These are phyloP conservation scores for Promerops cafer DNA, from an alignment of 2,113 vertebrate species.

Conservation along the genomic window DNA sequence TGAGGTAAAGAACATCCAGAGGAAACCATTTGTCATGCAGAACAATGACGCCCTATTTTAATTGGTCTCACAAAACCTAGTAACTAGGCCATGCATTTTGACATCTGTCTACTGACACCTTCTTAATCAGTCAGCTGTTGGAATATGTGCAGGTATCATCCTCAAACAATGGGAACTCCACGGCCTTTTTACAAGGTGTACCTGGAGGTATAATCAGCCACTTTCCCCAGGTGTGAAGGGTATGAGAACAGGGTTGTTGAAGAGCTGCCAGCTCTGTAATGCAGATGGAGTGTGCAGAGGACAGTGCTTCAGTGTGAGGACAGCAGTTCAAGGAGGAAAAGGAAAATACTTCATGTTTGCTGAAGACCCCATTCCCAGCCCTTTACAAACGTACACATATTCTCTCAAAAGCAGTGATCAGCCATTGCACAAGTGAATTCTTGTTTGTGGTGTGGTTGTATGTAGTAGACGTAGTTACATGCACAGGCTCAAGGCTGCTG, in stretches of 20 bases:
- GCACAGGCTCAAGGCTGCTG: fast-evolving
- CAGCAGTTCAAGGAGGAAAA: background rate
- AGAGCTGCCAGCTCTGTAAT: background rate
- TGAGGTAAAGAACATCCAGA: background rate
- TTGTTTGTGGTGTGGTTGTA: background rate
- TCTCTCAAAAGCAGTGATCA: background rate
- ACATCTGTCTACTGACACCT: background rate
- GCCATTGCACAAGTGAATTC: background rate
- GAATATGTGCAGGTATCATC: background rate
- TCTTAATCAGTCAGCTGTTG: background rate
- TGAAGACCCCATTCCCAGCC: background rate
- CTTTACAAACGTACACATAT: background rate
- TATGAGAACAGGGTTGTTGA: background rate
- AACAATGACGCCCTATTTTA: background rate
- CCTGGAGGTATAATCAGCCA: background rate
- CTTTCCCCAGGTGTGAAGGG: background rate
- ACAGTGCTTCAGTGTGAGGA: background rate
- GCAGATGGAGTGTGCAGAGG: background rate
- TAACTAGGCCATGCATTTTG: background rate
- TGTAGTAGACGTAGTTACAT: background rate
- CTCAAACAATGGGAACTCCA: background rate
- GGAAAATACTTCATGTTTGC: background rate
- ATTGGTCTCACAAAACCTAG: conserved; percentile 2
- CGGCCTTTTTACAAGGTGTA: background rate
- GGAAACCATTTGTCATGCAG: conserved; percentile 33